These are phyloP conservation scores for Aspidapion aeneum DNA, from an alignment of 2,888 invertebrate genomes.

Conservation along the genomic window DNA sequence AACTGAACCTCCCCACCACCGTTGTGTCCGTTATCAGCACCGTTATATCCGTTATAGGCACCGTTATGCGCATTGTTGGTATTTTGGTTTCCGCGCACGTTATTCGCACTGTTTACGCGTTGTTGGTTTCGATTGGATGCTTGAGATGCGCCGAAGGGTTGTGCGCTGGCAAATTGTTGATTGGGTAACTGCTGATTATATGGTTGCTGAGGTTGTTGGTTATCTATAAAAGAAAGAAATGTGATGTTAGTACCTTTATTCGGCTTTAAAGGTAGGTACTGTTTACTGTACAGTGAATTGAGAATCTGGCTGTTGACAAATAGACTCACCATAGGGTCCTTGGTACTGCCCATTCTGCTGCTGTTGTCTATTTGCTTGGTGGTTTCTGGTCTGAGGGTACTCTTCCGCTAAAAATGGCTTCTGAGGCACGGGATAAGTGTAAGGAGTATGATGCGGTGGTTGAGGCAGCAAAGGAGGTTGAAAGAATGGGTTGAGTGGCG, in stretches of 20 bases:
- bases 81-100: neutral
- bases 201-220: neutral
- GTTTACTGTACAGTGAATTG: too few species aligned
- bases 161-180: conserved; percentile 8
- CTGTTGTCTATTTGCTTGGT: too few species aligned
- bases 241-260: too few species aligned
- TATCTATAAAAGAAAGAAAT: too few species aligned
- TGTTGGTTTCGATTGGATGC: neutral
- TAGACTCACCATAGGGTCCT: neutral
- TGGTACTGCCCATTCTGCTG: conserved; percentile 35
- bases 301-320: too few species aligned
- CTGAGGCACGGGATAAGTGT: conserved; percentile 43
- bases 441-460: conserved; percentile 34
- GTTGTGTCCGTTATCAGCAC: neutral
- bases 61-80: conserved; percentile 3
- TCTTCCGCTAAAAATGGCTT: conserved; percentile 48
- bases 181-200: conserved; percentile 17
- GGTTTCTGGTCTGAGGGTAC: conserved; percentile 33
- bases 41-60: neutral
- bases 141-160: neutral
- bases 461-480: conserved; percentile 30
- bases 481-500: conserved; percentile 37
- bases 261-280: too few species aligned
- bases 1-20: conserved; percentile 38
- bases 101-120: neutral